Conservation (phyloP, 2,113 vertebrate species). For the Agapornis roseicollis region DNA sequence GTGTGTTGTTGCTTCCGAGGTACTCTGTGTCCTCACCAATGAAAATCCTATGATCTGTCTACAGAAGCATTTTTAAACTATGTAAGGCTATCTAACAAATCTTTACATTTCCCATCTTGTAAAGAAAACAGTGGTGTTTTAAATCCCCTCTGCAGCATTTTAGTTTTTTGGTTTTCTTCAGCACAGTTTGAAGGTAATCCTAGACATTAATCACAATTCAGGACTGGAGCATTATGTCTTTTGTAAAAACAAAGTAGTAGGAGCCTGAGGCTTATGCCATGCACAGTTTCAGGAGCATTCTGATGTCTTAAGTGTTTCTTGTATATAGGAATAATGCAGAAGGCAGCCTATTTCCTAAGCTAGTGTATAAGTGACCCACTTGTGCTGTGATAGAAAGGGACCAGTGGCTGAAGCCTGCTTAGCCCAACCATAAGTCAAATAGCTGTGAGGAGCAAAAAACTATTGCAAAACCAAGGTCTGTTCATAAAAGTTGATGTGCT, state of each 20-base stretch:
- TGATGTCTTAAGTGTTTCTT: neutral
- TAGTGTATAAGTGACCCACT: neutral
- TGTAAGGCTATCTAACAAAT: neutral
- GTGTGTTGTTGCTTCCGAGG: neutral
- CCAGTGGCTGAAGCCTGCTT: neutral
- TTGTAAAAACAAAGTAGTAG: neutral
- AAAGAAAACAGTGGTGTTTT: neutral
- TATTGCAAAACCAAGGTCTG: neutral
- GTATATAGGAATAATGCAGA: conserved; percentile 15
- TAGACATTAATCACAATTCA: neutral
- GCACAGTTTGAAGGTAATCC: neutral
- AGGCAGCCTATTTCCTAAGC: neutral
- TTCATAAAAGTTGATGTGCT: neutral
- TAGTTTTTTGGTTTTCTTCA: neutral
- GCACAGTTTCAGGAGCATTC: neutral
- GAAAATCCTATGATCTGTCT: neutral
- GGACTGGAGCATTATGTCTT: neutral
- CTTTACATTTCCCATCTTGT: neutral
- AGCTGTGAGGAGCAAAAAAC: neutral
- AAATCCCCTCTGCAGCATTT: neutral
- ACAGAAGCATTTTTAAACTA: neutral
- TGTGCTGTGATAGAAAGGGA: neutral
- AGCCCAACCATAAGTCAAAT: neutral
- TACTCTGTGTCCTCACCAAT: neutral
- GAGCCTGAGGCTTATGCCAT: conserved; percentile 27